Conservation (phyloP, 2,113 vertebrate species). For the Rafetus swinhoei region DNA sequence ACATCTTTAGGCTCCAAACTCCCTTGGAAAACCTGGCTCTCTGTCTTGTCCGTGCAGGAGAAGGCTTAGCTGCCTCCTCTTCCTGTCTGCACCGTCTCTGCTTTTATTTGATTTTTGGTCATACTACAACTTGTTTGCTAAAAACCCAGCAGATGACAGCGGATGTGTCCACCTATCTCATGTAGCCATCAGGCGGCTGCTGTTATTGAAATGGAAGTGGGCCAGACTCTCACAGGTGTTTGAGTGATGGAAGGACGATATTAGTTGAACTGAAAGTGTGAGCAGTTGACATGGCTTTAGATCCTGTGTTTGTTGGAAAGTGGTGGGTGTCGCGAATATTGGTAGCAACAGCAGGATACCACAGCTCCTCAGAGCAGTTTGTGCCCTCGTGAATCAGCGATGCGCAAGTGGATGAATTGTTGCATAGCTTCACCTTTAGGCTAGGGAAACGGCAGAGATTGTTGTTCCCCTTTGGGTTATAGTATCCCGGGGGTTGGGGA, state of each 20-base stretch:
- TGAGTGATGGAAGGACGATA: not conserved
- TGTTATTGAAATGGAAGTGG: not conserved
- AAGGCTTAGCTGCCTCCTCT: not conserved
- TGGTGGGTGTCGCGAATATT: rapidly evolving
- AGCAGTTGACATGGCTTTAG: rapidly evolving
- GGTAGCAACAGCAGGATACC: not conserved
- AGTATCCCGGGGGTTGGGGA: slow-evolving; percentile 2
- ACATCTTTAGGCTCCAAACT: not conserved
- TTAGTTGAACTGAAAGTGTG: not conserved
- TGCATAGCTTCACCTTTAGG: not conserved
- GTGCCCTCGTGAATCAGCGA: rapidly evolving
- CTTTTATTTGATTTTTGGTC: rapidly evolving
- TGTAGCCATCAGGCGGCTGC: not conserved
- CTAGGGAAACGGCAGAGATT: not conserved
- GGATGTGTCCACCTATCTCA: rapidly evolving
- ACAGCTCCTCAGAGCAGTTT: not conserved
- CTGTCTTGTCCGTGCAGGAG: rapidly evolving
- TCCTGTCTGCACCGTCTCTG: rapidly evolving
- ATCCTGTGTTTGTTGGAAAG: not conserved
- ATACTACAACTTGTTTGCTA: not conserved
- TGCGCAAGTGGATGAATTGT: not conserved
- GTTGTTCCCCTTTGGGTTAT: not conserved
- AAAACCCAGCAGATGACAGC: rapidly evolving
- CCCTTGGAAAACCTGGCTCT: rapidly evolving
- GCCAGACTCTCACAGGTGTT: not conserved